Conservation (phyloP, 35 echinoderm and acorn worm species). For the Lytechinus variegatus region DNA sequence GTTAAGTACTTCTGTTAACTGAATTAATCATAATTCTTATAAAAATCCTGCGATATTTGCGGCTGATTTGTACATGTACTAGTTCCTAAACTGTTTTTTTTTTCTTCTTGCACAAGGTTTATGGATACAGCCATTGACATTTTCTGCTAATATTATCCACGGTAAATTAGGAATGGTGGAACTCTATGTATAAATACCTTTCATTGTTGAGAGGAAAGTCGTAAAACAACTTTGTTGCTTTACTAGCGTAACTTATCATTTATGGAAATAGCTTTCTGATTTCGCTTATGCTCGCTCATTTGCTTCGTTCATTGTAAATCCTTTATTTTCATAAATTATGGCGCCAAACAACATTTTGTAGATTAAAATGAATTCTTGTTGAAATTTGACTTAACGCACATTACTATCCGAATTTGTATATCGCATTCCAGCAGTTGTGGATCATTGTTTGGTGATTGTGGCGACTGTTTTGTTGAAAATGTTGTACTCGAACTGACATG, state of each 20-base stretch:
- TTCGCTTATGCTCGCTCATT: not conserved
- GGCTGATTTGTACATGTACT: not conserved
- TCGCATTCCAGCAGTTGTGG: not conserved
- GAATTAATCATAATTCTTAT: too few relatives aligned
- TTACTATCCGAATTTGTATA: not conserved
- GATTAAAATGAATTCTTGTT: not conserved
- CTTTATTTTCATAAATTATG: not conserved
- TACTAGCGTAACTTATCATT: not conserved
- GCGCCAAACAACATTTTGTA: not conserved
- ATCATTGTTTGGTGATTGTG: not conserved
- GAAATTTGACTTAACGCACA: not conserved
- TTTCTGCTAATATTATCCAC: not conserved
- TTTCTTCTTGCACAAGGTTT: not conserved
- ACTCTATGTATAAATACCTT: not conserved
- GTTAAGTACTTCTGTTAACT: too few relatives aligned
- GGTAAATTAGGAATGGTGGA: too few relatives aligned
- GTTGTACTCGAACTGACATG: too few relatives aligned
- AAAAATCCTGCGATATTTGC: not conserved
- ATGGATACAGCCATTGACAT: not conserved
- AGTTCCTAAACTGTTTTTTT: not conserved
- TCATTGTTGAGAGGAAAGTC: not conserved
- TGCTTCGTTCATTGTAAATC: slow-evolving; percentile 6
- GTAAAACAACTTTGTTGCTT: not conserved
- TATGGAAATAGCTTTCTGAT: not conserved
- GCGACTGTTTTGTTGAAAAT: not conserved